A percentile compares a stretch with the other conserved stretches of the same genome.
phyloP scores from a whole-genome alignment of 2,797 vertebrate genomes.

The Cygnus olor region DNA sequence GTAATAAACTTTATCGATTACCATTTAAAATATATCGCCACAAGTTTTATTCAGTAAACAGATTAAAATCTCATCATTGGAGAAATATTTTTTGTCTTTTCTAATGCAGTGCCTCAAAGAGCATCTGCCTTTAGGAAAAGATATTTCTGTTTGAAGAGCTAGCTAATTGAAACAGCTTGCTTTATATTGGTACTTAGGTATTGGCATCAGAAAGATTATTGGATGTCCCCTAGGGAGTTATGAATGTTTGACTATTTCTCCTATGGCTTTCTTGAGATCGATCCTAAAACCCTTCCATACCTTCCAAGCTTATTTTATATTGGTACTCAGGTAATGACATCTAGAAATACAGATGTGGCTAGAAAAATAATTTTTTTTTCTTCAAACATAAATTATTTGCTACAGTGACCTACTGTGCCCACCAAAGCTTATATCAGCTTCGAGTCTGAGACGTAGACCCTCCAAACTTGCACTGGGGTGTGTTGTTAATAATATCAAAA shows the following conservation, averaged over 20 bases:
- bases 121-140: neutral
- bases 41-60: neutral
- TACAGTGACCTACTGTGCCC: neutral
- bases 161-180: neutral
- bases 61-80: neutral
- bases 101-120: neutral
- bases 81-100: neutral
- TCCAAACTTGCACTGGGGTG: neutral
- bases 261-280: neutral
- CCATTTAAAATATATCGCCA: neutral
- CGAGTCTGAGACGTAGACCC: neutral
- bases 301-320: neutral
- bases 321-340: neutral
- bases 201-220: neutral
- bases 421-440: neutral
- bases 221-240: neutral
- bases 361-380: rapidly evolving
- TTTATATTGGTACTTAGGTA: neutral
- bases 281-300: neutral
- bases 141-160: neutral
- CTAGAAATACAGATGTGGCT: neutral
- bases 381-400: neutral
- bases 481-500: neutral
- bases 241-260: neutral
- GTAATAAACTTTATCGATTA: neutral